A percentile compares a stretch with the other conserved stretches of the same genome.
These are phyloP conservation scores for Camptogramma bilineatum DNA, from an alignment of 2,888 invertebrate species.

Conservation along the genomic window DNA sequence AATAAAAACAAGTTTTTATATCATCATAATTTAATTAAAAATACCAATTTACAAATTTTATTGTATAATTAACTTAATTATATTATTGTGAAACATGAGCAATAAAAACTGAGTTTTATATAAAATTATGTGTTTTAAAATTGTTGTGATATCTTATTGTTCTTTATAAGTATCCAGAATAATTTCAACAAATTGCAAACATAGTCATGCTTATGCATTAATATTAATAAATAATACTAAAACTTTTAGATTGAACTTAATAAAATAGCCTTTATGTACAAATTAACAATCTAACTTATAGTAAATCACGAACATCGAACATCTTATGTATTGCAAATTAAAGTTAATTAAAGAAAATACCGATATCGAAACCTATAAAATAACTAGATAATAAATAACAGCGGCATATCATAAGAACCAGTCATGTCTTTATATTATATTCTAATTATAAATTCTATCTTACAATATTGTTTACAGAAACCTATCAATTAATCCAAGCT, in stretches of 20 bases:
- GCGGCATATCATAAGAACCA: conserved; percentile 68
- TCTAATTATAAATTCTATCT: conserved; percentile 45
- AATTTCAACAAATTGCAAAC: background rate
- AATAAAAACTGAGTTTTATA: conserved; percentile 36
- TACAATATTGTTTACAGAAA: conserved; percentile 48
- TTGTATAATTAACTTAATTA: conserved; percentile 47
- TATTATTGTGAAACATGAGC: conserved; percentile 52
- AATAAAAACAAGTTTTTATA: conserved; percentile 42
- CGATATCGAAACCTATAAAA: conserved; percentile 46
- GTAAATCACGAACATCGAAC: conserved; percentile 60
- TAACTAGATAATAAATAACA: conserved; percentile 83
- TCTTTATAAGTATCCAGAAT: background rate
- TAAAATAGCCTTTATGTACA: conserved; percentile 45
- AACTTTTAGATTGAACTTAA: conserved; percentile 29
- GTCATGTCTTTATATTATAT: conserved; percentile 60
- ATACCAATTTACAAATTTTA: conserved; percentile 58
- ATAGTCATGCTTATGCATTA: conserved; percentile 2
- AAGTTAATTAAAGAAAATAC: conserved; percentile 48
- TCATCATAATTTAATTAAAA: conserved; percentile 68
- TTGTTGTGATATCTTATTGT: background rate
- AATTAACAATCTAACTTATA: conserved; percentile 47
- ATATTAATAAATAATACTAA: conserved; percentile 27
- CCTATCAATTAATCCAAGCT: conserved; percentile 55
- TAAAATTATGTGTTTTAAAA: conserved; percentile 2
- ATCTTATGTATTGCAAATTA: conserved; percentile 52